Percentiles rank a stretch among this genome's conserved stretches.
Evolutionary conservation across 2,888 invertebrate species (phyloP).

Genomic region (Aphidius colemani): DNA sequence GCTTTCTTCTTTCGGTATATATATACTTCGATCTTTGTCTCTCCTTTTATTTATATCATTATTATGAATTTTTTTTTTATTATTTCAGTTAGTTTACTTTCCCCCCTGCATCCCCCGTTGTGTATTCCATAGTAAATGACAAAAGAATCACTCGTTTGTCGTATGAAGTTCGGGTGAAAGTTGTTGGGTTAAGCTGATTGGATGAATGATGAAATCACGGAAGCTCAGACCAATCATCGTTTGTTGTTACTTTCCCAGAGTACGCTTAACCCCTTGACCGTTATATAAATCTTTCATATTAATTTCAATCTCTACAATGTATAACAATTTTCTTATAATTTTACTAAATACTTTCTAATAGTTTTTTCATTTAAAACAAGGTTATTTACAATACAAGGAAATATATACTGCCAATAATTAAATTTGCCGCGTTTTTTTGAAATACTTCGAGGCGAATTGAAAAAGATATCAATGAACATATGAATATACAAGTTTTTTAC

Average conservation of each 20-base stretch:
- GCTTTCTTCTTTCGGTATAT: neutral
- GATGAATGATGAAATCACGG: slow-evolving; percentile 49
- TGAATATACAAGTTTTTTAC: no score
- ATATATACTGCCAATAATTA: no score
- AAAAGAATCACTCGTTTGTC: slow-evolving; percentile 36
- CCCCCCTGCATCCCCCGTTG: slow-evolving; percentile 3
- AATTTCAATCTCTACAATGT: no score
- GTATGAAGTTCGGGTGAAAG: slow-evolving; percentile 45
- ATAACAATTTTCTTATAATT: no score
- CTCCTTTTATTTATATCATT: slow-evolving; percentile 4
- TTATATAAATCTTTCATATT: slow-evolving; percentile 41
- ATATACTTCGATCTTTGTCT: slow-evolving; percentile 12
- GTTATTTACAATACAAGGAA: no score
- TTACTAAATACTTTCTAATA: no score
- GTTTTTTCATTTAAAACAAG: no score
- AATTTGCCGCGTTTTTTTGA: no score
- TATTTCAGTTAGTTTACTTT: slow-evolving; percentile 5
- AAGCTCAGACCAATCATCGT: slow-evolving; percentile 46
- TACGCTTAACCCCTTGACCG: slow-evolving; percentile 46
- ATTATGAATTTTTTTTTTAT: no score
- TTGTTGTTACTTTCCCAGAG: slow-evolving; percentile 48
- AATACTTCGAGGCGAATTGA: no score
- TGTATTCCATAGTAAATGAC: neutral
- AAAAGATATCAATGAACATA: no score
- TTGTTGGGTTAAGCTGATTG: slow-evolving; percentile 47